Evolutionary conservation across 2,113 vertebrate genomes (phyloP).

Genomic region (Hepsetus odoe): DNA sequence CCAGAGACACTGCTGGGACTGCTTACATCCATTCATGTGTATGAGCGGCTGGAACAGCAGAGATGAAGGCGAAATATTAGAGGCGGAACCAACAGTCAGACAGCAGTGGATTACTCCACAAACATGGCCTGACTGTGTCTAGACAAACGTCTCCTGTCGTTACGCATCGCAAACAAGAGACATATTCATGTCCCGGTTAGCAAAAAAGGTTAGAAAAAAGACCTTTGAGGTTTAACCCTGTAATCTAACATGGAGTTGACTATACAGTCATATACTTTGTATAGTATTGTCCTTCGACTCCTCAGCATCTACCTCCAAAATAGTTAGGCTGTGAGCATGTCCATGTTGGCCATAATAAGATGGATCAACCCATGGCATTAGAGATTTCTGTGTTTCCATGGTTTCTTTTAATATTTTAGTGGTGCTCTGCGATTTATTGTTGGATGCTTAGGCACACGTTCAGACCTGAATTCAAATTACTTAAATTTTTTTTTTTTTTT

Average conservation of each 20-base stretch:
- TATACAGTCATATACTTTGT: no score
- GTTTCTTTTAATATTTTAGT: background rate
- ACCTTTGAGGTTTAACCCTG: background rate
- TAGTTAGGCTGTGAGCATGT: no score
- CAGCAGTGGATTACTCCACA: constrained; percentile 52
- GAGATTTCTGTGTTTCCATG: background rate
- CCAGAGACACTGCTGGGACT: constrained; percentile 39
- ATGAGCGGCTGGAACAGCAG: constrained; percentile 48
- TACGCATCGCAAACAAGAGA: constrained; percentile 21
- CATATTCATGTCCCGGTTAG: constrained; percentile 2
- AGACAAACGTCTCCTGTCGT: constrained; percentile 37
- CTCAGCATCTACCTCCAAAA: no score
- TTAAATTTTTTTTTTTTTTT: no score
- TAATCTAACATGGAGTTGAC: background rate
- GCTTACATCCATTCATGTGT: constrained; percentile 39
- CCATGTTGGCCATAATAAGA: no score
- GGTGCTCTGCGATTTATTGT: background rate
- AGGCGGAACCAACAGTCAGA: constrained; percentile 46
- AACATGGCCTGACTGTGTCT: constrained; percentile 27
- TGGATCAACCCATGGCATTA: background rate
- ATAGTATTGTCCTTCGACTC: no score
- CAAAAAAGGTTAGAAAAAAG: background rate
- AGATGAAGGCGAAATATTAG: constrained; percentile 44
- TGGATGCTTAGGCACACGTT: no score
- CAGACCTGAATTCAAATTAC: no score